A percentile compares a stretch with the other conserved stretches of the same genome.
These are phyloP conservation scores for Caenorhabditis tropicalis DNA, from an alignment of 1,140 invertebrate species.

Conservation along the genomic window DNA sequence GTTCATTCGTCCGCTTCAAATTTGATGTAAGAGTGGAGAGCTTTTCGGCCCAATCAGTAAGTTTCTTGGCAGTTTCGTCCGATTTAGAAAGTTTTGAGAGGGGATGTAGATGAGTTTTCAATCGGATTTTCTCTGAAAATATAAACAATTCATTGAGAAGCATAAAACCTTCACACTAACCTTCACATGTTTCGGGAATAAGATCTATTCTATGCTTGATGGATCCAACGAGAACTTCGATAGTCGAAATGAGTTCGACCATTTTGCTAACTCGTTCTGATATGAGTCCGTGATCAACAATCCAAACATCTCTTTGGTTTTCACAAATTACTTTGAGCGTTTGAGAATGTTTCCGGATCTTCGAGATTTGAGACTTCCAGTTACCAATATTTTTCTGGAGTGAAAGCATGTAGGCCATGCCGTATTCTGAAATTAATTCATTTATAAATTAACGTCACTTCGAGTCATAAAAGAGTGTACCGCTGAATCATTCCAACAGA, in stretches of 20 bases:
- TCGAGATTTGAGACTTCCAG: neutral
- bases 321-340: neutral
- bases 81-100: neutral
- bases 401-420: conserved; percentile 39
- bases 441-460: no score
- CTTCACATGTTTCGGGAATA: neutral
- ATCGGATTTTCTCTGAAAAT: neutral
- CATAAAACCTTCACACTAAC: neutral
- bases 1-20: neutral
- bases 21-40: neutral
- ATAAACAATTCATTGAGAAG: neutral
- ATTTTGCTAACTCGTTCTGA: neutral
- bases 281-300: neutral
- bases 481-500: no score
- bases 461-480: no score
- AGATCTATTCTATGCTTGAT: neutral
- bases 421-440: conserved; percentile 50
- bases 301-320: neutral
- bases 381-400: conserved; percentile 8
- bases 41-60: neutral
- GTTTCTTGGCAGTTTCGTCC: neutral
- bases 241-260: neutral
- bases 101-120: neutral
- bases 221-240: neutral
- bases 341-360: neutral